A percentile compares a stretch with the other conserved stretches of the same genome.
Evolutionary conservation across 2,888 invertebrate genomes (phyloP).

Genomic region (Napeogenes inachia): DNA sequence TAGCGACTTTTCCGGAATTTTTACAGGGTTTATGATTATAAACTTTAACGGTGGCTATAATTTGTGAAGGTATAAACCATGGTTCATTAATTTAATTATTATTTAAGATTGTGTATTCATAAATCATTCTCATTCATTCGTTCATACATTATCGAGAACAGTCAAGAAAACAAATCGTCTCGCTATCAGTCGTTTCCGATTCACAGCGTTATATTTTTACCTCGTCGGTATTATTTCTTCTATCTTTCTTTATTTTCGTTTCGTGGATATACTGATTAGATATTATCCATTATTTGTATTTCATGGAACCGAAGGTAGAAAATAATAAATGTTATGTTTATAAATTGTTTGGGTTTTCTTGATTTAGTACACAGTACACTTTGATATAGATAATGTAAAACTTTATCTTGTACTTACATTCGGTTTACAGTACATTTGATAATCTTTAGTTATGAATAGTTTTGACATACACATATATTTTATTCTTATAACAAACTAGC

Average conservation of each 20-base stretch:
- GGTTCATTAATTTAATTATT: too few species aligned
- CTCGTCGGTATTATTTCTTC: constrained; percentile 12
- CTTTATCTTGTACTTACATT: too few species aligned
- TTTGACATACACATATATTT: too few species aligned
- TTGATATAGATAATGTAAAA: too few species aligned
- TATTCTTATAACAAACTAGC: too few species aligned
- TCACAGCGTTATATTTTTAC: constrained; percentile 14
- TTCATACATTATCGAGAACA: neutral
- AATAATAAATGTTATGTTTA: neutral
- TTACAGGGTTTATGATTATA: constrained; percentile 14
- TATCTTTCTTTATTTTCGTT: constrained; percentile 8
- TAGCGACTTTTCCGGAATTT: constrained; percentile 22
- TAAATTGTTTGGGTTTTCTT: neutral
- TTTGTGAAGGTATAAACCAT: neutral
- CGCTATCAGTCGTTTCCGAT: constrained; percentile 19
- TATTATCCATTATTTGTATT: neutral
- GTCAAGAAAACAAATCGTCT: constrained; percentile 15
- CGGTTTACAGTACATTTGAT: too few species aligned
- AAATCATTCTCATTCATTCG: neutral
- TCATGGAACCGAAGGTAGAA: neutral
- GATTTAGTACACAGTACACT: too few species aligned
- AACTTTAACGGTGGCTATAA: constrained; percentile 12
- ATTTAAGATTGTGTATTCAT: neutral
- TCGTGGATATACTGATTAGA: constrained; percentile 5
- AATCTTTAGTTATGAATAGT: too few species aligned